phyloP scores from a whole-genome alignment of 2,888 invertebrate species.

The Endomychus coccineus region DNA sequence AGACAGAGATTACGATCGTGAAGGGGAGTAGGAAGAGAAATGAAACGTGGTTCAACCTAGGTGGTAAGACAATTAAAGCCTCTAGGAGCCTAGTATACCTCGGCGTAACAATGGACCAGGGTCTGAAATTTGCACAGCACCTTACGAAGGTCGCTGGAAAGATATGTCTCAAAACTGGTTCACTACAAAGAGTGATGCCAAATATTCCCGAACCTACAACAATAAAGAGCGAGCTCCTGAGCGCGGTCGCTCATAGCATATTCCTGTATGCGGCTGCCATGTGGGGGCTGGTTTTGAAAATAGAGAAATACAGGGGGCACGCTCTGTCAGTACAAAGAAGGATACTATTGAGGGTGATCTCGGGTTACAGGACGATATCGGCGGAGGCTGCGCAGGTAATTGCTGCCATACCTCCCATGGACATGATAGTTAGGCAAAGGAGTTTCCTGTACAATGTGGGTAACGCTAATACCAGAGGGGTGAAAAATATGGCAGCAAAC shows the following conservation, averaged over 20 bases:
- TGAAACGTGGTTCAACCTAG: slow-evolving; percentile 2
- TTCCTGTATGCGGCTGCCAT: slow-evolving; percentile 1
- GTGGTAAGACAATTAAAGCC: slow-evolving; percentile 1
- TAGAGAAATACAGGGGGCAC: background rate
- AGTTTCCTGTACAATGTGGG: background rate
- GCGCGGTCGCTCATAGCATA: background rate
- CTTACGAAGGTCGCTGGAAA: background rate
- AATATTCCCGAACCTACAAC: slow-evolving; percentile 2
- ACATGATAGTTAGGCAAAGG: slow-evolving; percentile 1
- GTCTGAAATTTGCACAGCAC: slow-evolving; percentile 7
- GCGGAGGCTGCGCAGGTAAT: slow-evolving; percentile 1
- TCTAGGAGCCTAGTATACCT: slow-evolving; percentile 4
- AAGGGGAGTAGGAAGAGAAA: slow-evolving; percentile 3
- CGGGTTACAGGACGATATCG: slow-evolving; percentile 1
- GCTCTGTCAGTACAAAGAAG: background rate
- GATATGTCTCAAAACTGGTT: background rate
- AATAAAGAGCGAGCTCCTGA: background rate
- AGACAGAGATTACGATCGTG: slow-evolving; percentile 7
- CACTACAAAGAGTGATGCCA: slow-evolving; percentile 7
- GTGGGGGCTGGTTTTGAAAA: background rate
- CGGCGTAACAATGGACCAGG: slow-evolving; percentile 7
- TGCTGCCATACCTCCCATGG: background rate
- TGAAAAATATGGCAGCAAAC: background rate
- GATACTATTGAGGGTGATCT: background rate
- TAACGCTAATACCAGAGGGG: background rate